Conservation (phyloP, 2,113 vertebrate species). For the Saguinus imperator region DNA sequence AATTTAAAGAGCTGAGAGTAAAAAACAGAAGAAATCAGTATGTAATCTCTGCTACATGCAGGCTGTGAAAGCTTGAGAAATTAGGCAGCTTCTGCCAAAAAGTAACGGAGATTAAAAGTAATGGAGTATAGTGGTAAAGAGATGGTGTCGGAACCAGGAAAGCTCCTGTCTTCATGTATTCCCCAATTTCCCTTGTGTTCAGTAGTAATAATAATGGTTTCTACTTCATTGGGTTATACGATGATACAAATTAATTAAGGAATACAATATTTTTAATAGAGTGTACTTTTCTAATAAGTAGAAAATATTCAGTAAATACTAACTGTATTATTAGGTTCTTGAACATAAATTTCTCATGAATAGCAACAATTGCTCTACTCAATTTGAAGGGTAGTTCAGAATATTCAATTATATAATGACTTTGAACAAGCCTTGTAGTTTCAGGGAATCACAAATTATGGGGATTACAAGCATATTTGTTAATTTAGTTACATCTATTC, state of each 20-base stretch:
- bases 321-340: background rate
- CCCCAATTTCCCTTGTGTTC: background rate
- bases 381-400: background rate
- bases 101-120: background rate
- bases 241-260: background rate
- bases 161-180: background rate
- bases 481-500: background rate
- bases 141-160: background rate
- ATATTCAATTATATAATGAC: background rate
- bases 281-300: background rate
- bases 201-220: background rate
- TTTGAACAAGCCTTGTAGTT: background rate
- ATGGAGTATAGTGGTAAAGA: background rate
- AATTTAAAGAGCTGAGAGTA: background rate
- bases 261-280: background rate
- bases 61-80: background rate
- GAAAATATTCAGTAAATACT: background rate
- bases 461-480: background rate
- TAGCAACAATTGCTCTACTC: background rate
- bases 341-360: background rate
- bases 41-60: background rate
- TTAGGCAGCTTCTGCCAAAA: background rate
- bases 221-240: background rate
- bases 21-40: background rate
- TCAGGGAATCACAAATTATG: background rate